Conservation (phyloP, 2,797 vertebrate species). For the Enoplosus armatus region DNA sequence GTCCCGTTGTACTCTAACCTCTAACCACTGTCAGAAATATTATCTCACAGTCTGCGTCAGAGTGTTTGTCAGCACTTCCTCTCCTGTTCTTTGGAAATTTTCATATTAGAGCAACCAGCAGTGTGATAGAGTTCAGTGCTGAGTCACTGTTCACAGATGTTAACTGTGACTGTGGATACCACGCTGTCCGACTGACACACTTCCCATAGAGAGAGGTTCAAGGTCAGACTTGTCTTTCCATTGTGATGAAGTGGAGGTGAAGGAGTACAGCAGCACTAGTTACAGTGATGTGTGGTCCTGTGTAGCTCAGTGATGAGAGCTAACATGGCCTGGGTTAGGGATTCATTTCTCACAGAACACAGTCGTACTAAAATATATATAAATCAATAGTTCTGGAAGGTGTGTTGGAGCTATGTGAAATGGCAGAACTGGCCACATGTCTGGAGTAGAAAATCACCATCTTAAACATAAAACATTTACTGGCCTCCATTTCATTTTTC, state of each 20-base stretch:
- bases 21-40: neutral
- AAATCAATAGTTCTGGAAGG: neutral
- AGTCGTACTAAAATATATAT: neutral
- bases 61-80: constrained; percentile 54
- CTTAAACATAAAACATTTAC: neutral
- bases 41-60: constrained; percentile 44
- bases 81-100: constrained; percentile 51
- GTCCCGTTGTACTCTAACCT: neutral
- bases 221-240: constrained; percentile 1
- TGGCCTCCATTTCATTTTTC: neutral
- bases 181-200: neutral
- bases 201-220: neutral
- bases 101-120: constrained; percentile 8
- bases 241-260: neutral
- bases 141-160: neutral
- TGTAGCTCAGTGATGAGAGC: neutral
- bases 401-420: neutral
- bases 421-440: neutral
- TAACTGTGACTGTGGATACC: neutral
- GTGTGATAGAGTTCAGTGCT: neutral
- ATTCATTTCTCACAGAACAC: neutral
- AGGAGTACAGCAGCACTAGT: neutral
- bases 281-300: neutral
- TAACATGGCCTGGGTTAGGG: neutral
- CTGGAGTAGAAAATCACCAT: neutral